A percentile compares a stretch with the other conserved stretches of the same genome.
Conservation (phyloP, 2,888 invertebrate species). For the Polyommatus iphigenia region DNA sequence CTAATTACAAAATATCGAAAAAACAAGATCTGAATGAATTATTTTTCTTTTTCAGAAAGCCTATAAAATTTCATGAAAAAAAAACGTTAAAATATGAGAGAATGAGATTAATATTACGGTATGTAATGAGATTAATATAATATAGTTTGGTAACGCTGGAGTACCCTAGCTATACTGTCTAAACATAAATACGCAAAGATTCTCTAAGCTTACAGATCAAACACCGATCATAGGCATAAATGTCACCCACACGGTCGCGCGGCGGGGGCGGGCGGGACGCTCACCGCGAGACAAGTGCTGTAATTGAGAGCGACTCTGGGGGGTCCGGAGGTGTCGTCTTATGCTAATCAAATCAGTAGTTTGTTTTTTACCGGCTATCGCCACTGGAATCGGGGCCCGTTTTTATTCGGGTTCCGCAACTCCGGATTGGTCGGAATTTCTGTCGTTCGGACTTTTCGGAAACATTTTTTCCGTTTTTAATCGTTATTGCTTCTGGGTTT, state of each 20-base stretch:
- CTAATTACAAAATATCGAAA: too few relatives aligned
- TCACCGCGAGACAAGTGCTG: conserved; percentile 75
- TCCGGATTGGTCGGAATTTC: conserved; percentile 35
- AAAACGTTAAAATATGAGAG: too few relatives aligned
- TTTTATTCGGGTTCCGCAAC: conserved; percentile 56
- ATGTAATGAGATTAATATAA: too few relatives aligned
- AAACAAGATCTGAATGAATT: too few relatives aligned
- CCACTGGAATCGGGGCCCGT: conserved; percentile 58
- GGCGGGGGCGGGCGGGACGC: conserved; percentile 60
- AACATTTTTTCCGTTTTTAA: conserved; percentile 29
- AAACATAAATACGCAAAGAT: too few relatives aligned
- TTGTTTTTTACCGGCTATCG: conserved; percentile 72
- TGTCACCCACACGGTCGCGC: conserved; percentile 63
- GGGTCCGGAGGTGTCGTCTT: conserved; percentile 70
- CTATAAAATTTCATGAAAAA: too few relatives aligned
- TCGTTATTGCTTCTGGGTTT: conserved; percentile 32
- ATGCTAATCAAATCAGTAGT: conserved; percentile 78
- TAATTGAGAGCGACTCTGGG: conserved; percentile 75
- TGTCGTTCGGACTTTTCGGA: conserved; percentile 32
- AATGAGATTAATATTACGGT: too few relatives aligned
- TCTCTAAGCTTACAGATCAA: neutral
- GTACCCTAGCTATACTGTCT: too few relatives aligned
- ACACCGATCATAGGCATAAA: conserved; percentile 51
- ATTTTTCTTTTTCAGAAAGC: too few relatives aligned
- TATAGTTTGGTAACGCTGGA: too few relatives aligned